These are phyloP conservation scores for Temnothorax longispinosus DNA, from an alignment of 1,140 invertebrate species.

Conservation along the genomic window DNA sequence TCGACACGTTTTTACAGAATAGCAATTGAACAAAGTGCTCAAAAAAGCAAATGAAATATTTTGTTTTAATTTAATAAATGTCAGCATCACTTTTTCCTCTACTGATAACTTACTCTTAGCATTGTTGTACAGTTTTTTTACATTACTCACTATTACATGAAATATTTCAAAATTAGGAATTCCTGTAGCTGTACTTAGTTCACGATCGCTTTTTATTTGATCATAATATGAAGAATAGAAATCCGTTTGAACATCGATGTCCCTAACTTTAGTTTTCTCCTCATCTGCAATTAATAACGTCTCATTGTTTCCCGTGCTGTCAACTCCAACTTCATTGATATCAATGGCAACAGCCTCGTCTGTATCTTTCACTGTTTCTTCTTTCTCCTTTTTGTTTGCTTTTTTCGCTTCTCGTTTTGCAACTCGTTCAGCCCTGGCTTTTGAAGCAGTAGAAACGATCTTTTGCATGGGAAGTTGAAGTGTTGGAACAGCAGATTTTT, in stretches of 20 bases:
- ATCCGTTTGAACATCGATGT: background rate
- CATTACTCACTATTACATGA: slow-evolving; percentile 3
- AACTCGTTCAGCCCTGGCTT: background rate
- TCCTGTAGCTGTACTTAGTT: background rate
- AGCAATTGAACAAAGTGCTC: background rate
- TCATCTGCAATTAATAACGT: background rate
- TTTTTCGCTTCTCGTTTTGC: background rate
- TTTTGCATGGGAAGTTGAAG: background rate
- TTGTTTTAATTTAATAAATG: slow-evolving; percentile 1
- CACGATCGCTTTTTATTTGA: background rate
- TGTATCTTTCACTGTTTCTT: background rate
- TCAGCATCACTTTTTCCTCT: background rate
- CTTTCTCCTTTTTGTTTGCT: background rate
- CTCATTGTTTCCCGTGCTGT: background rate
- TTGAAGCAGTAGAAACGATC: background rate
- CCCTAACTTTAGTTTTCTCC: background rate
- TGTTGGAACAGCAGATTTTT: background rate
- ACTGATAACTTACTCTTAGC: background rate
- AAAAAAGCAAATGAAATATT: slow-evolving; percentile 7
- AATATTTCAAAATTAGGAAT: background rate
- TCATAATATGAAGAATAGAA: background rate
- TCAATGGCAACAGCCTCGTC: background rate
- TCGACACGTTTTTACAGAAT: background rate
- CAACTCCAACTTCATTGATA: background rate
- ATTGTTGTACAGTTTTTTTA: background rate